These are phyloP conservation scores for Ptychadena robeensis DNA, from an alignment of 2,797 vertebrate genomes.

Conservation along the genomic window DNA sequence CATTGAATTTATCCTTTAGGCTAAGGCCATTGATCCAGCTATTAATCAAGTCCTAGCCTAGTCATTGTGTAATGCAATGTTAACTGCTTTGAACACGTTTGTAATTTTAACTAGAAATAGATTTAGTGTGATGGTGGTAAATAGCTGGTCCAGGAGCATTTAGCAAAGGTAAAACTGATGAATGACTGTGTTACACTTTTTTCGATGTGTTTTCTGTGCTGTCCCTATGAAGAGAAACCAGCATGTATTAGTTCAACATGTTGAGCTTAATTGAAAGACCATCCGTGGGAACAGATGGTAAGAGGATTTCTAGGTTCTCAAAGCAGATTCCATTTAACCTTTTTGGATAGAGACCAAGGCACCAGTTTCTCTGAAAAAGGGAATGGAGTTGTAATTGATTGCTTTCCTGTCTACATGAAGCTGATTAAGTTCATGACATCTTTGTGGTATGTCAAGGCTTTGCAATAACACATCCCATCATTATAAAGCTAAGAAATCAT, in stretches of 20 bases:
- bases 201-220: neutral
- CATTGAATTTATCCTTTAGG: conserved; percentile 11
- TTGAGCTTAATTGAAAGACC: conserved; percentile 32
- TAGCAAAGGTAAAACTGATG: neutral
- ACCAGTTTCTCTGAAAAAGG: neutral
- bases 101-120: conserved; percentile 12
- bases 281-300: conserved; percentile 34
- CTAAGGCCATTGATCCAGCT: conserved; percentile 17
- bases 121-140: conserved; percentile 1
- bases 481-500: neutral
- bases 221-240: neutral
- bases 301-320: conserved; percentile 42
- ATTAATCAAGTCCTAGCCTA: conserved; percentile 21
- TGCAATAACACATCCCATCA: conserved; percentile 4
- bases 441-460: neutral
- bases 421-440: conserved; percentile 8
- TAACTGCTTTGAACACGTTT: conserved; percentile 22
- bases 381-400: conserved; percentile 8
- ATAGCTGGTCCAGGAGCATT: neutral
- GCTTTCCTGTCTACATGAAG: conserved; percentile 8
- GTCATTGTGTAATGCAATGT: conserved; percentile 11
- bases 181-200: conserved; percentile 23
- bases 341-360: conserved; percentile 5
- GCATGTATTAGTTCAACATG: neutral
- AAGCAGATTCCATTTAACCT: conserved; percentile 29